phyloP scores from a whole-genome alignment of 2,888 invertebrate species.

The Hyposoter didymator region DNA sequence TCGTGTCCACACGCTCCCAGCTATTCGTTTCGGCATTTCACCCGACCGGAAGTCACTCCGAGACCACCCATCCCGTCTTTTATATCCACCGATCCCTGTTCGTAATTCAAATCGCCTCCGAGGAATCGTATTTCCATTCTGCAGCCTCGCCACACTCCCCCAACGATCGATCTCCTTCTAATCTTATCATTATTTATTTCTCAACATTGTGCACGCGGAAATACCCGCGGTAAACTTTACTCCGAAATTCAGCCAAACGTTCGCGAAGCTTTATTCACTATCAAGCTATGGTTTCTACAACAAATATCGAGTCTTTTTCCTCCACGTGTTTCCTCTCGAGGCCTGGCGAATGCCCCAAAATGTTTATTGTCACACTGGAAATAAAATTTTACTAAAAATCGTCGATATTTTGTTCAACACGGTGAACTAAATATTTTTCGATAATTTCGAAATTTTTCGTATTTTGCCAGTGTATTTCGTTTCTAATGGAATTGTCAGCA shows the following conservation, averaged over 20 bases:
- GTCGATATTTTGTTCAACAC: too few species aligned
- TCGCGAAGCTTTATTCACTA: background rate
- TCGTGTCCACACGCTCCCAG: background rate
- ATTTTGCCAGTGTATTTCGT: too few species aligned
- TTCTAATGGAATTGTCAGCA: too few species aligned
- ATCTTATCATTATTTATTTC: background rate
- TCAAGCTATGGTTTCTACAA: too few species aligned
- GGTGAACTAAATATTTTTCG: too few species aligned
- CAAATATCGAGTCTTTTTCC: too few species aligned
- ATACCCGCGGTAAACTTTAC: background rate
- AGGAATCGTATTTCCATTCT: conserved; percentile 30
- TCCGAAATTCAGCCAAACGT: background rate
- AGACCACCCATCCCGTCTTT: conserved; percentile 52
- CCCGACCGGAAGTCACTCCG: conserved; percentile 59
- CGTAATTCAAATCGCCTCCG: conserved; percentile 63
- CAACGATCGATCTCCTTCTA: background rate
- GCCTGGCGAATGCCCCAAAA: too few species aligned
- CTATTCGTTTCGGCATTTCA: conserved; percentile 34
- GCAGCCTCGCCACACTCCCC: background rate
- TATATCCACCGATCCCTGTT: conserved; percentile 16
- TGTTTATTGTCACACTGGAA: too few species aligned
- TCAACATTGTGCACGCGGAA: background rate
- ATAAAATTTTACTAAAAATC: too few species aligned
- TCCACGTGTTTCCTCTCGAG: too few species aligned
- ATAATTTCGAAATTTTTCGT: too few species aligned